Conservation (phyloP, 2,797 vertebrate species). For the Manis pentadactyla region DNA sequence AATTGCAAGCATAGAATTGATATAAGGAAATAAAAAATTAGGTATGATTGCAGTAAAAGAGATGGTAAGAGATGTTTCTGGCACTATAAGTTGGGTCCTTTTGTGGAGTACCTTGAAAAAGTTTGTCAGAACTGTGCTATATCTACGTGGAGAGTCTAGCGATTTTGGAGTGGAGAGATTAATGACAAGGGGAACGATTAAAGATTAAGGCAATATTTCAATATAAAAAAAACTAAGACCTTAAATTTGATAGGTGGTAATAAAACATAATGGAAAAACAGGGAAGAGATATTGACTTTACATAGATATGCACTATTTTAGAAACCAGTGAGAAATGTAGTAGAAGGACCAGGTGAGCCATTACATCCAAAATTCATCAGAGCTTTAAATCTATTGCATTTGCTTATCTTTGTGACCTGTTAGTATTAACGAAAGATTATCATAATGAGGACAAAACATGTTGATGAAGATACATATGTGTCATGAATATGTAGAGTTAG, state of each 20-base stretch:
- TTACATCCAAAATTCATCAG: neutral
- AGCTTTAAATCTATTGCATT: neutral
- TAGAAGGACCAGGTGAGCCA: neutral
- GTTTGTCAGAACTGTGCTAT: neutral
- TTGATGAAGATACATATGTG: neutral
- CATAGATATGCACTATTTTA: neutral
- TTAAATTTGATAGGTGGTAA: neutral
- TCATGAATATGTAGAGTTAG: neutral
- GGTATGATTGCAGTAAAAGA: neutral
- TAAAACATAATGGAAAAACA: neutral
- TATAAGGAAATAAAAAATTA: neutral
- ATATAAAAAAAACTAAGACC: neutral
- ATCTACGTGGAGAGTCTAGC: neutral
- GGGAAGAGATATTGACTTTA: neutral
- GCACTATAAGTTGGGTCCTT: neutral
- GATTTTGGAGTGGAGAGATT: neutral
- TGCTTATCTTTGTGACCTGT: neutral
- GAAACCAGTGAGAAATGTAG: neutral
- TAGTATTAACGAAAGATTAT: neutral
- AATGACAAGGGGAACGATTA: neutral
- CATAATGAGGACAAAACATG: neutral
- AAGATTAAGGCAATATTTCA: neutral
- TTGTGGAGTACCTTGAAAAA: neutral
- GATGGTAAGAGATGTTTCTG: neutral
- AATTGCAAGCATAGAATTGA: neutral